These are phyloP conservation scores for Epistrophe eligans DNA, from an alignment of 2,888 invertebrate genomes.

Conservation along the genomic window DNA sequence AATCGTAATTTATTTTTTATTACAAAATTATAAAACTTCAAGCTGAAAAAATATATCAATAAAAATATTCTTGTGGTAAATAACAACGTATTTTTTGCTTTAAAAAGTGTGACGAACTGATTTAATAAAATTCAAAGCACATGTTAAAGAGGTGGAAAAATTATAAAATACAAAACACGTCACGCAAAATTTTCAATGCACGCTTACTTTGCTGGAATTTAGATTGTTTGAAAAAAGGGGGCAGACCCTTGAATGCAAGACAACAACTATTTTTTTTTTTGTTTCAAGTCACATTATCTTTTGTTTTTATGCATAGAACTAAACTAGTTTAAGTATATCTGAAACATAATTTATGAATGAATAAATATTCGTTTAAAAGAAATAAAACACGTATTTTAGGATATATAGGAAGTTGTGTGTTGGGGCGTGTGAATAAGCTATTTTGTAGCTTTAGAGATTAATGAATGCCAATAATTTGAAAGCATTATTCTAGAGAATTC, in stretches of 20 bases:
- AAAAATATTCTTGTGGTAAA: conserved; percentile 4
- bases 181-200: background rate
- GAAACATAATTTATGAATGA: conserved; percentile 28
- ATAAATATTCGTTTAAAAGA: conserved; percentile 7
- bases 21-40: background rate
- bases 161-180: background rate
- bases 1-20: background rate
- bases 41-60: background rate
- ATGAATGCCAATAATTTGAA: conserved; percentile 14
- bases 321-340: conserved; percentile 9
- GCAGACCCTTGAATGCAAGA: background rate
- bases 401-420: conserved; percentile 19
- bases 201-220: background rate
- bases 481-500: conserved; percentile 6
- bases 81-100: background rate
- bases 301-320: conserved; percentile 3
- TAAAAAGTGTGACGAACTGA: conserved; percentile 21
- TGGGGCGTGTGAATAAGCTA: conserved; percentile 39
- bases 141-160: background rate
- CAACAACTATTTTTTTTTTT: background rate
- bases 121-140: background rate
- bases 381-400: background rate
- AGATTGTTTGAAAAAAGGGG: background rate
- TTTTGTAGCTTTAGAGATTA: conserved; percentile 19
- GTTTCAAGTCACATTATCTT: background rate